Base-by-base conservation (phyloP, 2,888 invertebrate species). In the Malacosoma neustria region DNA sequence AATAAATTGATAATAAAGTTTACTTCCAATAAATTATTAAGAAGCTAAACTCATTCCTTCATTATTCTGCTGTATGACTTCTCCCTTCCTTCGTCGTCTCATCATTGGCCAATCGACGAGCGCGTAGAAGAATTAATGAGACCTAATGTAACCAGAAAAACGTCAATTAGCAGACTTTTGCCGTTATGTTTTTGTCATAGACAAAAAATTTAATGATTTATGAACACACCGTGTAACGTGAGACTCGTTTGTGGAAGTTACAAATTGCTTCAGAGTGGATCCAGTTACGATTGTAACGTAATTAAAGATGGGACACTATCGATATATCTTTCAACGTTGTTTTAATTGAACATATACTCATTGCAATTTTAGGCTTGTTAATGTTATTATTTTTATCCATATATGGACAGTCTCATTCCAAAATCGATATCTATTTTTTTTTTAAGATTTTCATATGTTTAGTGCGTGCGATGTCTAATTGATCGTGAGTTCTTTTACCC, bases 151-250 rank as follows among this genome's bases (percentile, higher is more conserved):
- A 63, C 61, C 66, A 76, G 81, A 80, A 77, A 82, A 66, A 76
- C 65, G 82, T 82, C 84, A 84, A 84, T 85, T 85, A 85, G 81
- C 82, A 73, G 69, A 72, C 71, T 70, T 79, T 77, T 71, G 75
- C 71, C 67, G 65, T 61, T 61, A 54, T 45, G 57, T 72, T 70
- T 77, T 74, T 72, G 58, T 54, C 41, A 44, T 46, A 49, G 60
- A 72, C 22, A 79, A 77, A 75, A 72, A 65, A 39, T 41, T 37
- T 44, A 69, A 81, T 85, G 84, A 84, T 84, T 82, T 79, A 84
- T 73, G 80, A 57, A 55, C 55, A 50, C 50, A 49, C 52, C 41
- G 41, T 54, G 80, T 68, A 82, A 82, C 61, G 40, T 62, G 80
- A 84, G 57, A 66, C 74, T 77, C 67, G 67, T 76, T 22, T 79